phyloP scores from a whole-genome alignment of 2,113 vertebrate species.

The Orthonyx spaldingii region DNA sequence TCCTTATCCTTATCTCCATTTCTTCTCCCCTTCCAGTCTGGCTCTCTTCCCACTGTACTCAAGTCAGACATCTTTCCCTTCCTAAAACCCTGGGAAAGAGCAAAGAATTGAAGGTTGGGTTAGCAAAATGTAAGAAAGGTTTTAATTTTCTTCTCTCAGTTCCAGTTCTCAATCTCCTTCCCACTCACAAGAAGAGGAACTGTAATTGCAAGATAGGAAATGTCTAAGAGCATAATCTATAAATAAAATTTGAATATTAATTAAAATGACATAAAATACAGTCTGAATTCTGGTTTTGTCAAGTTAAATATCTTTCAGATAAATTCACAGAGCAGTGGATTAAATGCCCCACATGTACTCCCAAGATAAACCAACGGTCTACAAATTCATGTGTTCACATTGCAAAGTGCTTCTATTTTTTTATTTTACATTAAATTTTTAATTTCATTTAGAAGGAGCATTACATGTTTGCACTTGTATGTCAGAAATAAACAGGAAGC shows the following conservation, averaged over 20 bases:
- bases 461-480: not conserved
- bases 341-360: not conserved
- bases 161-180: not conserved
- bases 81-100: not conserved
- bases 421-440: not conserved
- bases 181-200: not conserved
- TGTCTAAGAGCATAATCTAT: not conserved
- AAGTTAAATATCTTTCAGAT: not conserved
- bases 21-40: not conserved
- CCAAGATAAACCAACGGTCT: not conserved
- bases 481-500: not conserved
- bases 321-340: not conserved
- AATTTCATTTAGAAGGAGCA: not conserved
- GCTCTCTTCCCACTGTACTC: not conserved
- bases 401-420: not conserved
- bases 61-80: not conserved
- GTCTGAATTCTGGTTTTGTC: not conserved
- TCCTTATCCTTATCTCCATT: slow-evolving; percentile 5
- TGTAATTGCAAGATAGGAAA: not conserved
- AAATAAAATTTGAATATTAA: not conserved
- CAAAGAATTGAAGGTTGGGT: not conserved
- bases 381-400: not conserved
- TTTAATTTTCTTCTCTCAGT: not conserved
- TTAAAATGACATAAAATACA: not conserved
- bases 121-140: not conserved